Percentiles rank a stretch among this genome's conserved stretches.
These are phyloP conservation scores for Linnaemya tessellans DNA, from an alignment of 2,888 invertebrate genomes.

Conservation along the genomic window DNA sequence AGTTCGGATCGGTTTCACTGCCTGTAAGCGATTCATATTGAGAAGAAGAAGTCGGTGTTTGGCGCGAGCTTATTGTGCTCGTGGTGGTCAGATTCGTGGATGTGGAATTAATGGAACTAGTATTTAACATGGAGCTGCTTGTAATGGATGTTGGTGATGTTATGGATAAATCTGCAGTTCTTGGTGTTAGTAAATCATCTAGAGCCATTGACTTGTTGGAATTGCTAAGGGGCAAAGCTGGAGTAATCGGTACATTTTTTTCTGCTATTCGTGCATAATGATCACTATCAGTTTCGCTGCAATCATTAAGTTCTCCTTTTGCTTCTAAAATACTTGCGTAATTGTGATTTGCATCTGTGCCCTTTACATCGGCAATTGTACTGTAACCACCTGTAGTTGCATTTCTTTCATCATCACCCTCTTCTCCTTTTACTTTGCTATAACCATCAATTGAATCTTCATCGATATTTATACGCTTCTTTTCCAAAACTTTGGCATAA, in stretches of 20 bases:
- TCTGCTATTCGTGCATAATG: constrained; percentile 80
- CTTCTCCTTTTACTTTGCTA: constrained; percentile 79
- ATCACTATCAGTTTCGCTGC: constrained; percentile 75
- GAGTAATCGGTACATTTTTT: constrained; percentile 55
- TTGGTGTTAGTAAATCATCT: constrained; percentile 67
- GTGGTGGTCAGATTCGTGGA: constrained; percentile 75
- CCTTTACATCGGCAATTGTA: constrained; percentile 78
- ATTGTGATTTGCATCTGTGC: constrained; percentile 78
- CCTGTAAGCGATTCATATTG: constrained; percentile 92
- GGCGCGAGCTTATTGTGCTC: constrained; percentile 82
- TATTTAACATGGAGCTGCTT: constrained; percentile 76
- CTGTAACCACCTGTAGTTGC: constrained; percentile 79
- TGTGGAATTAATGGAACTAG: constrained; percentile 74
- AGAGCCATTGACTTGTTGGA: constrained; percentile 62
- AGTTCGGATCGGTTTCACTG: constrained; percentile 92
- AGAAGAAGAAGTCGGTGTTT: constrained; percentile 85
- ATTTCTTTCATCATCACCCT: constrained; percentile 72
- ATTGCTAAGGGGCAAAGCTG: constrained; percentile 61
- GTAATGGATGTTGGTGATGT: constrained; percentile 78
- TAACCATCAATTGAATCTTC: constrained; percentile 77
- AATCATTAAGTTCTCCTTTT: constrained; percentile 71
- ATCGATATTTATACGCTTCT: constrained; percentile 75
- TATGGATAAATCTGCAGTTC: constrained; percentile 73
- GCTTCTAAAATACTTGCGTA: constrained; percentile 83
- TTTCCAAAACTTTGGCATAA: constrained; percentile 83